Evolutionary conservation across 2,797 vertebrate species (phyloP), one percentile per base, ranked within the genome.

Genomic region (Cirrhinus molitorella): DNA sequence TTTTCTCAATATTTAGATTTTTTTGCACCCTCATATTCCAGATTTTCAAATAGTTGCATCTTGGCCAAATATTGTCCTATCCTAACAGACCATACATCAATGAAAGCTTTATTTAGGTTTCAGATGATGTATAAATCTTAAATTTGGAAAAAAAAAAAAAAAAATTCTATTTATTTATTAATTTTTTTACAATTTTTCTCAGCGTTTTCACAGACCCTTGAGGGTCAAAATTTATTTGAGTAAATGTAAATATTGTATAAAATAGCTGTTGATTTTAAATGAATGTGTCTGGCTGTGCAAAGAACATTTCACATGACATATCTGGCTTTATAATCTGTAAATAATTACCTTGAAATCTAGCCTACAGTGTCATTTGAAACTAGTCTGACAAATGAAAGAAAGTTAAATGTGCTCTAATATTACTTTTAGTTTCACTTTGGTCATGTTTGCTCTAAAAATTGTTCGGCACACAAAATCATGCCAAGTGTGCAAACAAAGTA

Each of bases 341-440:
- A 80, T 47, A 43, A 61, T 61, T 47, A 31, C 13, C 13, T 31
- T 45, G 49, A 70, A 80, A 17, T 80, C 12, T 14, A 19, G 12
- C 37, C 37, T 16, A 5, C 19, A 8, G 17, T 71, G 66, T 70
- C 13, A 80, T 43, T 43, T 68, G 28, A 43, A 68, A 55, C 78
- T 68, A 7, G 16, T 23, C 47, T 73, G 49, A 25, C n/a, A 53
- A 67, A 23, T 68, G 34, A 80, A 68, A 49, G 76, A 66, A 65
- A 66, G 59, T 40, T 43, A 53, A 25, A 34, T 55, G 34, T 14
- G n/a, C 45, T 70, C 34, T 70, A 51, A 66, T 79, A 21, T 79
- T 23, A 45, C 66, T 45, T 57, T 70, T 7, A 57, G 1, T 80
- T 80, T 80, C 66, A n/a, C 76, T 51, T 79, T 51, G 45, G 7